Evolutionary conservation across 2,888 invertebrate species (phyloP).

Genomic region (Panopea generosa): DNA sequence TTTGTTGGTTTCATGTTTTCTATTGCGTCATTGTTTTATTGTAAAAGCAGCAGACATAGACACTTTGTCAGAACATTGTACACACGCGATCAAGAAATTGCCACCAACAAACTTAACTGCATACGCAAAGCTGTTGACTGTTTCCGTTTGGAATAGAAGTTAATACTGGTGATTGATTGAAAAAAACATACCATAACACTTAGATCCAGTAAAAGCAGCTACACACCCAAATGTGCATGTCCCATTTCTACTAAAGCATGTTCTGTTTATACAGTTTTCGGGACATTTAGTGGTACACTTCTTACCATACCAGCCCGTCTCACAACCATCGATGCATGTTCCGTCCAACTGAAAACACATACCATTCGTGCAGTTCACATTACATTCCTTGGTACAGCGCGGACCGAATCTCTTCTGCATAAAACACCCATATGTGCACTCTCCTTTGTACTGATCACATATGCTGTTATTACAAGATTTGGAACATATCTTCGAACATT

Average conservation of each 20-base stretch:
- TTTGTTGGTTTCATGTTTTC: no score
- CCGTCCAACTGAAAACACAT: neutral
- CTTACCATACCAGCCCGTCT: neutral
- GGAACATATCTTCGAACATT: slow-evolving; percentile 1
- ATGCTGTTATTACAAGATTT: neutral
- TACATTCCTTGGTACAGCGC: neutral
- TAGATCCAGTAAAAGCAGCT: neutral
- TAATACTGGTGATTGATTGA: no score
- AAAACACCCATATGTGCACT: no score
- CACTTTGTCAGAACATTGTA: no score
- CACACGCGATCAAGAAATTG: no score
- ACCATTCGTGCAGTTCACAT: neutral
- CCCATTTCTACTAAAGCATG: neutral
- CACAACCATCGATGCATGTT: neutral
- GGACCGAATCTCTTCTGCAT: no score
- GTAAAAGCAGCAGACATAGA: no score
- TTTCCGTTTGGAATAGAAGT: no score
- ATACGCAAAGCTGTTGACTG: no score
- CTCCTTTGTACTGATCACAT: neutral
- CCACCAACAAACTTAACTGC: no score
- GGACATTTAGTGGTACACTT: neutral
- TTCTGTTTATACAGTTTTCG: neutral
- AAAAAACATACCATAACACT: neutral
- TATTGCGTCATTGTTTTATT: no score
- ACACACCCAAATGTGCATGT: slow-evolving; percentile 1